phyloP scores from a whole-genome alignment of 2,797 vertebrate genomes.

The Anguilla pacifica region DNA sequence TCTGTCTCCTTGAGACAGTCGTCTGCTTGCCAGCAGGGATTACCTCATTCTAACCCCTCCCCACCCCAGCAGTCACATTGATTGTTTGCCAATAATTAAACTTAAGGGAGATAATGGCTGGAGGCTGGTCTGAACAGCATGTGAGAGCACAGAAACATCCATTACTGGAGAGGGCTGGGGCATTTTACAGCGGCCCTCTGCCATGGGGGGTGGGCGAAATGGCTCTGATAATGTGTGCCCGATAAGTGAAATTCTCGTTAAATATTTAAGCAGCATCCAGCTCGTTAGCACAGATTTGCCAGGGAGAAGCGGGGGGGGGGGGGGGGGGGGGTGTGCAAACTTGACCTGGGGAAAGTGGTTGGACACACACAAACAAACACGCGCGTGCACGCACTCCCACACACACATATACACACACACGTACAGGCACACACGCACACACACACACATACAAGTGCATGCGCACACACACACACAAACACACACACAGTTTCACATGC shows the following conservation, averaged over 20 bases:
- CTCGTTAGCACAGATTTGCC: constrained; percentile 11
- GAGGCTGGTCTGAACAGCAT: background rate
- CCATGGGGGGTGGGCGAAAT: background rate
- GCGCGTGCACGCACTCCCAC: too few species aligned
- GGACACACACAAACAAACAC: background rate
- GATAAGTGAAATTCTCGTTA: background rate
- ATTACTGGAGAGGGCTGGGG: background rate
- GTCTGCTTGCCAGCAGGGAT: background rate
- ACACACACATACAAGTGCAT: background rate
- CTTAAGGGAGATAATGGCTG: constrained; percentile 16
- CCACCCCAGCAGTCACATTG: background rate
- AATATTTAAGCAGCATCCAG: constrained; percentile 12
- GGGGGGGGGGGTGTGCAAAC: background rate
- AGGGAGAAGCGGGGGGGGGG: background rate
- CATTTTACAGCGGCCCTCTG: background rate
- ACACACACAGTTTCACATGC: background rate
- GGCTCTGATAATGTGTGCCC: background rate
- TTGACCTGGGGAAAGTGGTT: background rate
- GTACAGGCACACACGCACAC: too few species aligned
- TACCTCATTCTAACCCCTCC: background rate
- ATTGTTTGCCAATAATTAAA: constrained; percentile 10
- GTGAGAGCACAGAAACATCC: background rate
- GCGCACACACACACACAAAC: background rate
- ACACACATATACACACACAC: too few species aligned
- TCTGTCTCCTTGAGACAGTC: background rate